phyloP scores from a whole-genome alignment of 2,888 invertebrate species.

The Frankliniella fusca region DNA sequence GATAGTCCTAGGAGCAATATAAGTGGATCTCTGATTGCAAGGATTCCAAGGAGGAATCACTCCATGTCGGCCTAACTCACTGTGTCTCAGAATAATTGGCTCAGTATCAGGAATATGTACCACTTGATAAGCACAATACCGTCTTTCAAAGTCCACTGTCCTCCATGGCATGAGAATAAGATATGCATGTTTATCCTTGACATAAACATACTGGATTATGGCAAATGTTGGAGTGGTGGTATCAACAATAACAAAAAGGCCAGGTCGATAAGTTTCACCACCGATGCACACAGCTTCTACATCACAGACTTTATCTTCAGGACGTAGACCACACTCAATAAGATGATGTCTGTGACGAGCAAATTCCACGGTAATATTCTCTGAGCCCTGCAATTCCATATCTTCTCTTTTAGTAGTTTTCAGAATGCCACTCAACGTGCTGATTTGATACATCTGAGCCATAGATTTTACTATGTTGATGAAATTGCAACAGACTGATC shows the following conservation, averaged over 20 bases:
- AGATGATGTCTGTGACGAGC: not conserved
- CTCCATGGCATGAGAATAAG: not conserved
- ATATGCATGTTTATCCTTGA: not conserved
- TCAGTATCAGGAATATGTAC: not conserved
- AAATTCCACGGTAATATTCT: not conserved
- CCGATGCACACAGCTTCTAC: conserved; percentile 1
- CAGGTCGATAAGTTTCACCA: not conserved
- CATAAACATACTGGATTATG: not conserved
- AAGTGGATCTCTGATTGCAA: not conserved
- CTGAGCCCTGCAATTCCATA: not conserved
- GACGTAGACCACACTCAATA: not conserved
- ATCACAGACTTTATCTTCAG: not conserved
- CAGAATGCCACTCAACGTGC: not conserved
- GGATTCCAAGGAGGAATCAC: not conserved
- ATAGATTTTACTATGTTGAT: not conserved
- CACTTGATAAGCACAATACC: conserved; percentile 1
- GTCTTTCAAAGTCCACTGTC: not conserved
- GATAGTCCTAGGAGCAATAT: conserved; percentile 18
- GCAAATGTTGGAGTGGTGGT: not conserved
- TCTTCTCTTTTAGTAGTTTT: not conserved
- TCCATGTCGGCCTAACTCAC: not conserved
- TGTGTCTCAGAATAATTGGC: not conserved
- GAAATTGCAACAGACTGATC: not conserved
- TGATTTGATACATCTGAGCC: not conserved
- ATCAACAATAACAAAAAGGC: not conserved